Evolutionary conservation across 2,797 vertebrate species (phyloP).

Genomic region (Steatocranus sp.): DNA sequence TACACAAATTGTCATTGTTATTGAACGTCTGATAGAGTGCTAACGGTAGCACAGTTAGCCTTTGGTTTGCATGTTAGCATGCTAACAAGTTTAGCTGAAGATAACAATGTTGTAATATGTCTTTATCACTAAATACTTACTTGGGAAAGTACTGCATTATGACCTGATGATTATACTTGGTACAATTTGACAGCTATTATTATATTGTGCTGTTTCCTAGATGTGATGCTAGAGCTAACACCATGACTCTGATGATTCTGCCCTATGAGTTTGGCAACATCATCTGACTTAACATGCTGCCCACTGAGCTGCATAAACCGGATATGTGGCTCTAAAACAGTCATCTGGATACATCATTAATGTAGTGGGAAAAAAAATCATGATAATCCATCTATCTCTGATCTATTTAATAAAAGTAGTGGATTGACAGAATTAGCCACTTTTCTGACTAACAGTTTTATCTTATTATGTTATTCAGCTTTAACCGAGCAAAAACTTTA

Average conservation of each 20-base stretch:
- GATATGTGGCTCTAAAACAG: not conserved
- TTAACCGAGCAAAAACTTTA: not conserved
- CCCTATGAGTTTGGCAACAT: not conserved
- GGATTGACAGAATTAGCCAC: not conserved
- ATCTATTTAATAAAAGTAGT: not conserved
- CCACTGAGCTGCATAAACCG: not conserved
- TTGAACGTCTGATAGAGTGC: not conserved
- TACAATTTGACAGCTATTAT: not conserved
- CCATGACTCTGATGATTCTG: not conserved
- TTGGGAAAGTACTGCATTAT: not conserved
- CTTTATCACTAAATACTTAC: not conserved
- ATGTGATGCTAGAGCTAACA: not conserved
- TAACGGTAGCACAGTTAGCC: not conserved
- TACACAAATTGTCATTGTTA: not conserved
- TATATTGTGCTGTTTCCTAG: not conserved
- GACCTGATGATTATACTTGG: not conserved
- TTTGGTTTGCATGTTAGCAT: not conserved
- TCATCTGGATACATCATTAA: not conserved
- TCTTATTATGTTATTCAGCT: not conserved
- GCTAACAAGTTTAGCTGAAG: not conserved
- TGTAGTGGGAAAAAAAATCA: not conserved
- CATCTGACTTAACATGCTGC: not conserved
- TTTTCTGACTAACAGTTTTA: not conserved
- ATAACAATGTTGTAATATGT: not conserved
- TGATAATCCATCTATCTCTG: not conserved